Evolutionary conservation across 2,797 vertebrate genomes (phyloP).

Genomic region (Falco cherrug): DNA sequence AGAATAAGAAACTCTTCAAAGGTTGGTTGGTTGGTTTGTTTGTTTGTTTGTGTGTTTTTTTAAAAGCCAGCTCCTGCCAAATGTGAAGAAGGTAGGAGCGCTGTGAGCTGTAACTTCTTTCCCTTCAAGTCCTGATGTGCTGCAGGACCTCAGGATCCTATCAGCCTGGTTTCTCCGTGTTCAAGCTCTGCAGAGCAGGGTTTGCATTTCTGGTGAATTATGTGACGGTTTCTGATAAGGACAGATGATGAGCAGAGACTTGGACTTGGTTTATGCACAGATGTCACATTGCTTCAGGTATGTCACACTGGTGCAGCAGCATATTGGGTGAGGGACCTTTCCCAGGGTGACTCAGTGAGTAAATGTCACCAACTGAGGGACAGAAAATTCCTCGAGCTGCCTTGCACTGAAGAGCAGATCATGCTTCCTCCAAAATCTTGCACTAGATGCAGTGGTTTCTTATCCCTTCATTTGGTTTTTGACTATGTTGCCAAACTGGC

Average conservation of each 20-base stretch:
- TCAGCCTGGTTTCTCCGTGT: not conserved
- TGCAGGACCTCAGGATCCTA: not conserved
- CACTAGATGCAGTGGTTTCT: not conserved
- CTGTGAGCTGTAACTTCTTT: conserved; percentile 3
- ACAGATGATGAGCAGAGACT: not conserved
- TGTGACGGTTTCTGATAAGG: not conserved
- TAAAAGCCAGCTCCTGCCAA: not conserved
- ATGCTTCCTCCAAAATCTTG: not conserved
- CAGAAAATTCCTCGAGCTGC: not conserved
- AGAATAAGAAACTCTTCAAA: conserved; percentile 45
- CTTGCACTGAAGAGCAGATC: not conserved
- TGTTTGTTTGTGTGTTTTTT: conserved; percentile 2
- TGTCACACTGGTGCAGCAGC: not conserved
- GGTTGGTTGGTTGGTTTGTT: not conserved
- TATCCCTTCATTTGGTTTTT: not conserved
- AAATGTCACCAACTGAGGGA: not conserved
- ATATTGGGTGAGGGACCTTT: not conserved
- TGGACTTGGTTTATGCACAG: not conserved
- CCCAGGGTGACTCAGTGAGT: not conserved
- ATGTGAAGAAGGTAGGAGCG: not conserved
- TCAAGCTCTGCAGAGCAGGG: not conserved
- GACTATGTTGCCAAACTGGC: not conserved
- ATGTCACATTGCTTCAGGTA: not conserved
- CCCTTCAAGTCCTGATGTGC: not conserved
- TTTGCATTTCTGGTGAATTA: not conserved